phyloP scores from a whole-genome alignment of 1,140 invertebrate species.

The Drosophila novamexicana region DNA sequence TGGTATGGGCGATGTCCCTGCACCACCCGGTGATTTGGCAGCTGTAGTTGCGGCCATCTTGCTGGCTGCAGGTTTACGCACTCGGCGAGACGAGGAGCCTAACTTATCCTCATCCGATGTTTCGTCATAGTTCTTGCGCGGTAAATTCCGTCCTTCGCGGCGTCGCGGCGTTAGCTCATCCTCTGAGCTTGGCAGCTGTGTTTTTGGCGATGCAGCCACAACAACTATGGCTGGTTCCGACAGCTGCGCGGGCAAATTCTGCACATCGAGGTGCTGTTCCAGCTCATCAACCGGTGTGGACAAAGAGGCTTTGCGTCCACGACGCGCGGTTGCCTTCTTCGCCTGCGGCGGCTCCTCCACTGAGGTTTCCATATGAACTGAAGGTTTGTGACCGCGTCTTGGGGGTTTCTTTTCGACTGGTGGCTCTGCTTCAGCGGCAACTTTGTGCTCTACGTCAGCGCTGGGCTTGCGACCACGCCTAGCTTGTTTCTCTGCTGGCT shows the following conservation, averaged over 20 bases:
- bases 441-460: conserved; percentile 18
- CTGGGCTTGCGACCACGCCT: conserved; percentile 29
- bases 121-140: conserved; percentile 74
- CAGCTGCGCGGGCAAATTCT: not conserved
- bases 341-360: conserved; percentile 6
- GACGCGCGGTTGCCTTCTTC: conserved; percentile 45
- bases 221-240: conserved; percentile 5
- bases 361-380: conserved; percentile 27
- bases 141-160: conserved; percentile 65
- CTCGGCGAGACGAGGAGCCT: conserved; percentile 25
- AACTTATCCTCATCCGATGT: conserved; percentile 66
- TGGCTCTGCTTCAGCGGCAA: not conserved
- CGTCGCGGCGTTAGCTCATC: conserved; percentile 62
- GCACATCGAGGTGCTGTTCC: conserved; percentile 5
- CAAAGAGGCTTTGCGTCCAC: conserved; percentile 35
- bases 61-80: conserved; percentile 42
- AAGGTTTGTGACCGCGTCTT: conserved; percentile 47
- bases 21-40: conserved; percentile 1
- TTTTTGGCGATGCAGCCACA: not conserved
- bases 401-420: conserved; percentile 23
- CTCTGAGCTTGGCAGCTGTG: conserved; percentile 21
- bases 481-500: conserved; percentile 2
- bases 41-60: conserved; percentile 10
- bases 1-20: not conserved
- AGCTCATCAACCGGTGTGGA: not conserved